Evolutionary conservation across 2,113 vertebrate genomes (phyloP).

Genomic region (Sinocyclocheilus grahami): DNA sequence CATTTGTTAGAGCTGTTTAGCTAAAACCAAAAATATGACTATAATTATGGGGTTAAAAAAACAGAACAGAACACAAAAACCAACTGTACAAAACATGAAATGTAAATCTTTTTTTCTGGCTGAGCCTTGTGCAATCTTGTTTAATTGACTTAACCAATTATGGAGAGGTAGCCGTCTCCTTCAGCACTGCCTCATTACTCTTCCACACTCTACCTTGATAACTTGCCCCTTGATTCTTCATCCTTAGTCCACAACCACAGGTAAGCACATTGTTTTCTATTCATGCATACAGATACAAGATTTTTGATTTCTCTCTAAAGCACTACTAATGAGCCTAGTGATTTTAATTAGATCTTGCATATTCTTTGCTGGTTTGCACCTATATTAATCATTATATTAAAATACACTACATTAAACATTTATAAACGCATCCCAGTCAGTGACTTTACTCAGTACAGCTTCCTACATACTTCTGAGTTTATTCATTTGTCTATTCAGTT

Average conservation of each 20-base stretch:
- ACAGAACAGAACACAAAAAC: not conserved
- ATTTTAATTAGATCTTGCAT: not conserved
- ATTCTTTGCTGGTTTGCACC: not conserved
- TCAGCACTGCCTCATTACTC: conserved; percentile 23
- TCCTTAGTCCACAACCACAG: not conserved
- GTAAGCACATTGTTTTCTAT: not conserved
- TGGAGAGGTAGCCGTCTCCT: conserved; percentile 34
- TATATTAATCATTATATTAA: not conserved
- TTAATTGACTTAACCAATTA: conserved; percentile 65
- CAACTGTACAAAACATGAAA: not conserved
- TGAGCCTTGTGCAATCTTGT: conserved; percentile 56
- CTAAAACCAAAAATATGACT: not conserved
- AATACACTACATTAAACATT: not conserved
- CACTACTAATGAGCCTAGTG: not conserved
- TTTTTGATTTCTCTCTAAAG: not conserved
- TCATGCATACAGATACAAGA: not conserved
- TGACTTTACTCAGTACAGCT: not conserved
- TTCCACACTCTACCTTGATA: not conserved
- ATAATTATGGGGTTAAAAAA: not conserved
- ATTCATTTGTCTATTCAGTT: too few relatives aligned
- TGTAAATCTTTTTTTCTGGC: conserved; percentile 35
- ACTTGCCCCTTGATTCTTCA: not conserved
- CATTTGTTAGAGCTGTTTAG: not conserved
- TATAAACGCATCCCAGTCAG: not conserved
- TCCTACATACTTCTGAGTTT: not conserved